Percentiles rank a stretch among this genome's conserved stretches.
Conservation (phyloP, 2,113 vertebrate genomes). For the Oreochromis spilurus region DNA sequence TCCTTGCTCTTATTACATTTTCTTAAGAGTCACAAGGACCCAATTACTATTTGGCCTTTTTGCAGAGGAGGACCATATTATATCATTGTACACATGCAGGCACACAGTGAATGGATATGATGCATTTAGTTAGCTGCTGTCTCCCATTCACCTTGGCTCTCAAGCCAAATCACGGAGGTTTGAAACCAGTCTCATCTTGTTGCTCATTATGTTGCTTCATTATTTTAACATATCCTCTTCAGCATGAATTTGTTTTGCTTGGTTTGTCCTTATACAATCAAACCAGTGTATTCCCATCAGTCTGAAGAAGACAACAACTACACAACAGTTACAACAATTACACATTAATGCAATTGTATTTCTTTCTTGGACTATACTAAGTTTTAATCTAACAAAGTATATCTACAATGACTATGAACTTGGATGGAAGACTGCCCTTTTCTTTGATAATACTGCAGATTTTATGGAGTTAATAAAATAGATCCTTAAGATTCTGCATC, state of each 20-base stretch:
- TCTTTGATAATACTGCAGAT: background rate
- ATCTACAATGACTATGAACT: background rate
- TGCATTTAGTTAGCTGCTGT: slow-evolving; percentile 20
- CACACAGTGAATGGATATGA: background rate
- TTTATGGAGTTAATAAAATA: background rate
- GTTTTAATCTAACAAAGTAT: fast-evolving
- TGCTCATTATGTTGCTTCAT: background rate
- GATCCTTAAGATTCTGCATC: background rate
- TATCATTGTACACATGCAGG: background rate
- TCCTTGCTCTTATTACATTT: slow-evolving; percentile 14
- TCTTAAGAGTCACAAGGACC: background rate
- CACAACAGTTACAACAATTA: background rate
- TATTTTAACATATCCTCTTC: background rate
- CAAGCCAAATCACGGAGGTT: background rate
- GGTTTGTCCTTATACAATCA: background rate
- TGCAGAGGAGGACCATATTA: background rate
- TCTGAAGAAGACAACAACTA: background rate
- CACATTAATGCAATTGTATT: background rate
- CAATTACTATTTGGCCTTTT: slow-evolving; percentile 26
- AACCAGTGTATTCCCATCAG: background rate
- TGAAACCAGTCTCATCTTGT: background rate
- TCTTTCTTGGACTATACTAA: background rate
- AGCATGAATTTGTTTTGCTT: background rate
- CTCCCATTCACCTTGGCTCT: background rate
- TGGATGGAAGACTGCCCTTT: background rate